A percentile compares a stretch with the other conserved stretches of the same genome.
phyloP scores from a whole-genome alignment of 2,113 vertebrate species.

The Regulus satrapa region DNA sequence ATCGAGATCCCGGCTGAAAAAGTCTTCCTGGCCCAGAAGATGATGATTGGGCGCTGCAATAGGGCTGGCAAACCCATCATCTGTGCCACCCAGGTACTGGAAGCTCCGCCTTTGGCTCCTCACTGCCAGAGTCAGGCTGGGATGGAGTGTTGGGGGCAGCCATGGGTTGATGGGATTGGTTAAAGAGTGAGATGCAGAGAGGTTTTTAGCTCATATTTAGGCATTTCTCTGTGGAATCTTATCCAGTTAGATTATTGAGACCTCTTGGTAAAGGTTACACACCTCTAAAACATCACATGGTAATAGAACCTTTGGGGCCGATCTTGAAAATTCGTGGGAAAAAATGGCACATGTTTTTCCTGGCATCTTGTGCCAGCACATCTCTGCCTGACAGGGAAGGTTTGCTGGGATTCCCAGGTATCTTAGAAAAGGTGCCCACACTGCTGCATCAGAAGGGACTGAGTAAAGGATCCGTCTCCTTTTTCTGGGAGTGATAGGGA shows the following conservation, averaged over 20 bases:
- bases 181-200: neutral
- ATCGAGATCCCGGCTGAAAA: constrained; percentile 98
- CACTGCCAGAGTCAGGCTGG: rapidly evolving
- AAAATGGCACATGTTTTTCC: neutral
- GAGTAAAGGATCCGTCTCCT: neutral
- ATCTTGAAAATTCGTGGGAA: neutral
- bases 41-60: constrained; percentile 97
- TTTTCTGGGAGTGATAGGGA: neutral
- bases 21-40: constrained; percentile 97
- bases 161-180: rapidly evolving
- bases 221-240: neutral
- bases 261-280: neutral
- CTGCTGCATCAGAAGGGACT: neutral
- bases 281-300: rapidly evolving
- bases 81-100: constrained; percentile 91
- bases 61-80: constrained; percentile 92
- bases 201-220: neutral
- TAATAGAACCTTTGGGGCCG: neutral
- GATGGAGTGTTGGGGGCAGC: rapidly evolving
- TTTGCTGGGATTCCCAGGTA: neutral
- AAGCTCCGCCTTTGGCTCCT: rapidly evolving
- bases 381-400: neutral
- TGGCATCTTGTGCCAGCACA: neutral
- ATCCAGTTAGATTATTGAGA: rapidly evolving
- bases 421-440: neutral